Percentiles rank a stretch among this genome's conserved stretches.
phyloP scores from a whole-genome alignment of 1,140 invertebrate species.

The Eupristina koningsbergeri region DNA sequence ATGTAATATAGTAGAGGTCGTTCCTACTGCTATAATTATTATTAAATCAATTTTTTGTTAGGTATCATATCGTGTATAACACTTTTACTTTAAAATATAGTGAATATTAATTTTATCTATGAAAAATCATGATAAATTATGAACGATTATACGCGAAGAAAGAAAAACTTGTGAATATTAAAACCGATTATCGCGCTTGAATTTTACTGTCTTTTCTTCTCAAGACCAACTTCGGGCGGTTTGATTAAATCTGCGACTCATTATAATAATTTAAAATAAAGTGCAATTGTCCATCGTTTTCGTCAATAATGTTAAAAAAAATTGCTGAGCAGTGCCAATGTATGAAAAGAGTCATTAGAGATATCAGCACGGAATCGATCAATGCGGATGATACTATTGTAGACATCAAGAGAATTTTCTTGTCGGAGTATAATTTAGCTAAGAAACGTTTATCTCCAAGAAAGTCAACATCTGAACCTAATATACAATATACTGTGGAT shows the following conservation, averaged over 20 bases:
- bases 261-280: slow-evolving; percentile 43
- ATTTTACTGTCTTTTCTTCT: slow-evolving; percentile 43
- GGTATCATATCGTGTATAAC: slow-evolving; percentile 67
- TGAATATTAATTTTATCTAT: slow-evolving; percentile 72
- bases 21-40: slow-evolving; percentile 69
- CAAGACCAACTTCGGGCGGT: slow-evolving; percentile 28
- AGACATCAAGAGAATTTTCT: slow-evolving; percentile 46
- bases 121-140: slow-evolving; percentile 66
- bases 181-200: slow-evolving; percentile 42
- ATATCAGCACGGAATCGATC: slow-evolving; percentile 40
- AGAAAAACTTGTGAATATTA: slow-evolving; percentile 68
- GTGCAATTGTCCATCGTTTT: slow-evolving; percentile 48
- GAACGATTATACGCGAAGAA: slow-evolving; percentile 62
- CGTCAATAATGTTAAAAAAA: slow-evolving; percentile 34
- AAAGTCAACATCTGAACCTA: slow-evolving; percentile 52
- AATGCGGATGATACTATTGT: neutral
- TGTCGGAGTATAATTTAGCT: slow-evolving; percentile 52
- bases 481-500: slow-evolving; percentile 55
- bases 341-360: slow-evolving; percentile 40
- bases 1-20: slow-evolving; percentile 72
- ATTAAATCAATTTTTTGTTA: slow-evolving; percentile 64
- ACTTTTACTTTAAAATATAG: slow-evolving; percentile 68
- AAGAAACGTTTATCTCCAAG: slow-evolving; percentile 4
- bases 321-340: slow-evolving; percentile 41
- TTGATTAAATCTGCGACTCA: slow-evolving; percentile 16